Evolutionary conservation across 1,140 invertebrate species (phyloP).

Genomic region (Arctopsyche grandis): DNA sequence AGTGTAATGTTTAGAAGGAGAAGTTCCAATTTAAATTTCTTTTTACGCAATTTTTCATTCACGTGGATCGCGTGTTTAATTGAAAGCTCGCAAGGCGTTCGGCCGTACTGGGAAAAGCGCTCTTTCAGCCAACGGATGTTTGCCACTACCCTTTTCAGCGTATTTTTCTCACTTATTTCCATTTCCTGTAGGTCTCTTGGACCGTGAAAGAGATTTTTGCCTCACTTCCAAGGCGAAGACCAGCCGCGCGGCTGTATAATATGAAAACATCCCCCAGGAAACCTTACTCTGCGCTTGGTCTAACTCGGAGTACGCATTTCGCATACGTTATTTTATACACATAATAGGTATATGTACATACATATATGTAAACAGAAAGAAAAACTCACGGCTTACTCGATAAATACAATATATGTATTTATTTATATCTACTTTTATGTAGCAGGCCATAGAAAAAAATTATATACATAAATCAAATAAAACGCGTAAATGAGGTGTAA

Average conservation of each 20-base stretch:
- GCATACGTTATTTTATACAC: not conserved
- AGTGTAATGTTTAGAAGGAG: not conserved
- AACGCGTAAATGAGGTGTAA: no score
- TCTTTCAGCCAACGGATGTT: conserved; percentile 44
- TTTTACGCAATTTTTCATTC: not conserved
- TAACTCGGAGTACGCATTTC: not conserved
- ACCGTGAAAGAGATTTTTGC: conserved; percentile 48
- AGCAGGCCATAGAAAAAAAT: no score
- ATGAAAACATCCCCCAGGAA: conserved; percentile 42
- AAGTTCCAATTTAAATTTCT: not conserved
- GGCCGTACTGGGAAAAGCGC: not conserved
- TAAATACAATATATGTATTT: no score
- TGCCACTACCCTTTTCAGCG: conserved; percentile 33
- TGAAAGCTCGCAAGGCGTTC: conserved; percentile 32
- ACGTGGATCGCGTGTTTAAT: not conserved
- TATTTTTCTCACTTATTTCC: conserved; percentile 53
- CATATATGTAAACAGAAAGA: no score
- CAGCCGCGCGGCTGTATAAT: conserved; percentile 16
- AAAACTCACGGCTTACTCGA: no score
- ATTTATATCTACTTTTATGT: no score
- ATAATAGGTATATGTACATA: no score
- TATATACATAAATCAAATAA: no score
- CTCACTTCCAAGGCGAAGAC: conserved; percentile 16
- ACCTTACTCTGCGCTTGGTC: conserved; percentile 23
- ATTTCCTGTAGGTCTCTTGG: conserved; percentile 41